Evolutionary conservation across 2,888 invertebrate genomes (phyloP).

Genomic region (Agrochola circellaris): DNA sequence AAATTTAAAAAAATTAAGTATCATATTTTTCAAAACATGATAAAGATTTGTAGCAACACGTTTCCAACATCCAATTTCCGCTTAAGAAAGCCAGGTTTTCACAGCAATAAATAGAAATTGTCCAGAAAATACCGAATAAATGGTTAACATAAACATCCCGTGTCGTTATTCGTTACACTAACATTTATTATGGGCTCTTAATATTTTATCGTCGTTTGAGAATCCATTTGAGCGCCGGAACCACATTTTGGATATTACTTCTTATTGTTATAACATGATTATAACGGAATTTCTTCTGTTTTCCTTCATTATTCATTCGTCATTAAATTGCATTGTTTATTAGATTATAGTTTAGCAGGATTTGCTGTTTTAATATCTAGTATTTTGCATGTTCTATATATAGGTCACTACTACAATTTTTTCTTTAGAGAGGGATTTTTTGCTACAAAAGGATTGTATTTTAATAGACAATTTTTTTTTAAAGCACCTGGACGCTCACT

Average conservation of each 20-base stretch:
- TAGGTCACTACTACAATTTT: background rate
- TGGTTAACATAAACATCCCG: slow-evolving; percentile 36
- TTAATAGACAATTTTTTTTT: no score
- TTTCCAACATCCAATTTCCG: slow-evolving; percentile 17
- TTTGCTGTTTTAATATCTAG: background rate
- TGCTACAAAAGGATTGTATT: background rate
- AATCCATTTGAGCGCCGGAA: slow-evolving; percentile 28
- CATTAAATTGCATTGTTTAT: background rate
- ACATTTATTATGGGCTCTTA: slow-evolving; percentile 51
- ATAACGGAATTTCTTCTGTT: background rate
- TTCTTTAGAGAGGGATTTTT: background rate
- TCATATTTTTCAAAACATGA: background rate
- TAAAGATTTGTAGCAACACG: background rate
- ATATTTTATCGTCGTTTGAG: slow-evolving; percentile 54
- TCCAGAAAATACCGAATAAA: slow-evolving; percentile 46
- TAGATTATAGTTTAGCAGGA: no score
- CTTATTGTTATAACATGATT: slow-evolving; percentile 11
- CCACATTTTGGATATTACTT: slow-evolving; percentile 16
- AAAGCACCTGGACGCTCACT: background rate
- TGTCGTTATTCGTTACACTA: slow-evolving; percentile 43
- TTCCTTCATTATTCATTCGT: background rate
- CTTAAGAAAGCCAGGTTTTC: slow-evolving; percentile 10
- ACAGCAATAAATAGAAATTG: slow-evolving; percentile 45
- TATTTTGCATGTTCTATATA: background rate
- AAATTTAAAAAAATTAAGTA: background rate